A percentile compares a stretch with the other conserved stretches of the same genome.
Evolutionary conservation across 2,888 invertebrate species (phyloP).

Genomic region (Tiliacea aurago): DNA sequence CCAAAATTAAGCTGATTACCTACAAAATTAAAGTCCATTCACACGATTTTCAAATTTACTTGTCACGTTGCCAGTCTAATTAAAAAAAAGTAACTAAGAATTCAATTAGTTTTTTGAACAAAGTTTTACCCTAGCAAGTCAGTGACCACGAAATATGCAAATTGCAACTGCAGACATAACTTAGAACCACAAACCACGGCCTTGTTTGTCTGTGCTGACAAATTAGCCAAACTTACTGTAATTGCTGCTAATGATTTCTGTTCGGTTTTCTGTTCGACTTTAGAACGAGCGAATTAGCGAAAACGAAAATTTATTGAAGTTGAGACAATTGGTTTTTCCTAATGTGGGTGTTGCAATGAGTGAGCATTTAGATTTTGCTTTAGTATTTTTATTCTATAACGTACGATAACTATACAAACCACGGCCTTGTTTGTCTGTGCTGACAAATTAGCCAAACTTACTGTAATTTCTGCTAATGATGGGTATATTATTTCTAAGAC

Average conservation of each 20-base stretch:
- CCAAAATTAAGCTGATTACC: neutral
- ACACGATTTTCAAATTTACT: neutral
- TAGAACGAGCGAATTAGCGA: conserved; percentile 17
- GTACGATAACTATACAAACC: conserved; percentile 9
- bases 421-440: conserved; percentile 43
- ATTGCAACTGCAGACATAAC: conserved; percentile 40
- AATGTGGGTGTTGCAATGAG: too few species aligned
- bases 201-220: conserved; percentile 52
- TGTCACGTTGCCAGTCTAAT: conserved; percentile 36
- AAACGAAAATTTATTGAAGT: neutral
- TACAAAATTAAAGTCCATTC: neutral
- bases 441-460: conserved; percentile 57
- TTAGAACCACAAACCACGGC: conserved; percentile 33
- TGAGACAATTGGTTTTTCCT: conserved; percentile 1
- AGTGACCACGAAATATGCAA: conserved; percentile 43
- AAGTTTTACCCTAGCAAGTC: conserved; percentile 18
- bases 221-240: conserved; percentile 51
- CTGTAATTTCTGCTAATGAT: conserved; percentile 30
- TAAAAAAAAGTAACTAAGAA: conserved; percentile 25
- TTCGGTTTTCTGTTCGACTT: conserved; percentile 2
- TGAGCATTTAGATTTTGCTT: too few species aligned
- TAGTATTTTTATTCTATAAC: too few species aligned
- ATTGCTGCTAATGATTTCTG: conserved; percentile 35
- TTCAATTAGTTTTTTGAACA: conserved; percentile 31
- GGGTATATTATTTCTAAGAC: too few species aligned